phyloP scores from a whole-genome alignment of 2,888 invertebrate genomes.

The Amaurobius ferox region DNA sequence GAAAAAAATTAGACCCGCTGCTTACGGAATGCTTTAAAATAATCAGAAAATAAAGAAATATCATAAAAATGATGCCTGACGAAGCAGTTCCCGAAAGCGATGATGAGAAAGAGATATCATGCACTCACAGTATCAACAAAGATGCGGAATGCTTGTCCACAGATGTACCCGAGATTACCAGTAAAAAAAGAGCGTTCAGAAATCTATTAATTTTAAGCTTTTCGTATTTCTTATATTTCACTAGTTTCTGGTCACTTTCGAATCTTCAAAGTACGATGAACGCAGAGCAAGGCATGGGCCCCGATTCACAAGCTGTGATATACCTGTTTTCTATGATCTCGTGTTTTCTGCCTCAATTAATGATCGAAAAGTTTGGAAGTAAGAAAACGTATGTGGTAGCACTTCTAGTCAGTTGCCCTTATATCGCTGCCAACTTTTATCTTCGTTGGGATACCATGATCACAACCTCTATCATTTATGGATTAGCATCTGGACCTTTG shows the following conservation, averaged over 20 bases:
- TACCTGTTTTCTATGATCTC: conserved; percentile 96
- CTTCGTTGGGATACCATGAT: conserved; percentile 92
- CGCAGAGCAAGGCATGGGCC: conserved; percentile 91
- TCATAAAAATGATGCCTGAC: too few species aligned
- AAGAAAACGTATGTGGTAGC: conserved; percentile 96
- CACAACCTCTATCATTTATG: conserved; percentile 93
- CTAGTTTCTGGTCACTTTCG: conserved; percentile 96
- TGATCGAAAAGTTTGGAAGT: conserved; percentile 94
- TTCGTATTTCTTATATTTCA: conserved; percentile 90
- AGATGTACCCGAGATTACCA: too few species aligned
- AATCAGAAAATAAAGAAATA: too few species aligned
- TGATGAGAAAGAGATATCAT: too few species aligned
- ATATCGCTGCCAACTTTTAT: conserved; percentile 95
- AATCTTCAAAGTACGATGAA: conserved; percentile 95
- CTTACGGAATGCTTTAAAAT: too few species aligned
- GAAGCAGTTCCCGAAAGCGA: too few species aligned
- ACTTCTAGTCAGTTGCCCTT: conserved; percentile 94
- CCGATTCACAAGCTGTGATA: conserved; percentile 91
- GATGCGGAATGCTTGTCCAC: too few species aligned
- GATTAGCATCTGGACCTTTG: conserved; percentile 96
- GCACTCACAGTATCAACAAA: too few species aligned
- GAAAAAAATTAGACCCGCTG: too few species aligned
- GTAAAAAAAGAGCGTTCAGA: conserved; percentile 76
- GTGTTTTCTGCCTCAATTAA: conserved; percentile 91
- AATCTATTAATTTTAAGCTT: conserved; percentile 84